phyloP scores from a whole-genome alignment of 2,888 invertebrate species.

The Stenichneumon culpator region DNA sequence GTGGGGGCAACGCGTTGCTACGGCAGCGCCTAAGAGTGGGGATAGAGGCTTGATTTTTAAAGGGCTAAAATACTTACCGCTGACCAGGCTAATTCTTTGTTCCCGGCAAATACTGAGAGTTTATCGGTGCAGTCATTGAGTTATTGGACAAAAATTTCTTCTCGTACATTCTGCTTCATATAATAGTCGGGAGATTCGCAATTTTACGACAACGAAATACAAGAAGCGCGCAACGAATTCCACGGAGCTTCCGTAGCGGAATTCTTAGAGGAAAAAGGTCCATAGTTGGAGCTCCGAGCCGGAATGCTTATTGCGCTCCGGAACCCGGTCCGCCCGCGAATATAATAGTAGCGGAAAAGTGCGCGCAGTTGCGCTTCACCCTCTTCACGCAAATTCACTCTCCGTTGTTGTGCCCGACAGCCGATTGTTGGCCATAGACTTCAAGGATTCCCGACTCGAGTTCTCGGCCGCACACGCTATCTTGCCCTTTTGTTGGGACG shows the following conservation, averaged over 20 bases:
- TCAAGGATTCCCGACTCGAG: neutral
- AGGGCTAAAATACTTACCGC: too few species aligned
- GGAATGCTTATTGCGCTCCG: constrained; percentile 1
- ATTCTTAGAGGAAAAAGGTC: neutral
- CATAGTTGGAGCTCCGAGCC: neutral
- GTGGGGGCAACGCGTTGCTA: too few species aligned
- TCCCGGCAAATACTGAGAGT: neutral
- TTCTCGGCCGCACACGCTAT: neutral
- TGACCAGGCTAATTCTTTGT: neutral
- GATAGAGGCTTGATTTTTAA: too few species aligned
- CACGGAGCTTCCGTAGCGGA: neutral
- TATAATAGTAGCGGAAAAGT: constrained; percentile 8
- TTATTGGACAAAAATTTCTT: constrained; percentile 12
- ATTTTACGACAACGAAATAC: constrained; percentile 7
- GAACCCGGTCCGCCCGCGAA: neutral
- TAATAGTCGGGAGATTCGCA: neutral
- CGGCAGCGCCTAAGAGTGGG: too few species aligned
- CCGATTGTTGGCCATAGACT: constrained; percentile 2
- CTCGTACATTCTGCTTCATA: neutral
- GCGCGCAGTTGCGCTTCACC: neutral
- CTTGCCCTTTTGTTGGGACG: neutral
- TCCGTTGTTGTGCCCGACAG: neutral
- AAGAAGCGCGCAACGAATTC: constrained; percentile 1
- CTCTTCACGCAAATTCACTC: constrained; percentile 12
- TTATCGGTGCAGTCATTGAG: neutral